Percentiles rank a stretch among this genome's conserved stretches.
Evolutionary conservation across 2,888 invertebrate species (phyloP).

Genomic region (Dasysyrphus tricinctus): DNA sequence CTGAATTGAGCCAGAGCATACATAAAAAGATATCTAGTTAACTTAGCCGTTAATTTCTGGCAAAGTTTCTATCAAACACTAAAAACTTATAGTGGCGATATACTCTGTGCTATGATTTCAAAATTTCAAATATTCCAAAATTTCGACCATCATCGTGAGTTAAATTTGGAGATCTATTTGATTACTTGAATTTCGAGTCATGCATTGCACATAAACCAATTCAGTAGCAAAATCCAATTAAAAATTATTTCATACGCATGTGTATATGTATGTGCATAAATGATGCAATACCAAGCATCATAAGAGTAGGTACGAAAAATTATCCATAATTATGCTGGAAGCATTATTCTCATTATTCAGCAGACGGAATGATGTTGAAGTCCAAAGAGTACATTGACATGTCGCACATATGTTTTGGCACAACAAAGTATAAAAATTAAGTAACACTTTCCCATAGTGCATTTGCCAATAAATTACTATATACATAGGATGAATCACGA

Average conservation of each 20-base stretch:
- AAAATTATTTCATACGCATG: not conserved
- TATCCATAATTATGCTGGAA: constrained; percentile 4
- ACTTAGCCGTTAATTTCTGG: too few species aligned
- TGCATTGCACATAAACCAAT: not conserved
- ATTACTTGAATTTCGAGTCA: not conserved
- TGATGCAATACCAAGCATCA: not conserved
- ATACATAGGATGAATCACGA: constrained; percentile 33
- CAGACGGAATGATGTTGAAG: not conserved
- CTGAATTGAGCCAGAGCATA: too few species aligned
- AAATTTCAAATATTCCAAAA: not conserved
- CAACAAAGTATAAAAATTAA: not conserved
- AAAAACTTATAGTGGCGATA: too few species aligned
- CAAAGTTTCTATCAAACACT: too few species aligned
- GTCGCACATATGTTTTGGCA: constrained; percentile 14
- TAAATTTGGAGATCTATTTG: not conserved
- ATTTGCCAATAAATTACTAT: constrained; percentile 16
- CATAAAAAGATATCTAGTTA: too few species aligned
- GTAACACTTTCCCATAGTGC: constrained; percentile 8
- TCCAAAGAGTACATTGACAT: constrained; percentile 60
- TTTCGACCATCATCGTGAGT: not conserved
- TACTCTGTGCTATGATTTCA: too few species aligned
- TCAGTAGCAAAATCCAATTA: not conserved
- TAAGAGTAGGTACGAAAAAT: not conserved
- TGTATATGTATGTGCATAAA: too few species aligned
- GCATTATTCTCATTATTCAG: not conserved